These are phyloP conservation scores for Ammodytes dubius DNA, from an alignment of 2,113 vertebrate species.

Conservation along the genomic window DNA sequence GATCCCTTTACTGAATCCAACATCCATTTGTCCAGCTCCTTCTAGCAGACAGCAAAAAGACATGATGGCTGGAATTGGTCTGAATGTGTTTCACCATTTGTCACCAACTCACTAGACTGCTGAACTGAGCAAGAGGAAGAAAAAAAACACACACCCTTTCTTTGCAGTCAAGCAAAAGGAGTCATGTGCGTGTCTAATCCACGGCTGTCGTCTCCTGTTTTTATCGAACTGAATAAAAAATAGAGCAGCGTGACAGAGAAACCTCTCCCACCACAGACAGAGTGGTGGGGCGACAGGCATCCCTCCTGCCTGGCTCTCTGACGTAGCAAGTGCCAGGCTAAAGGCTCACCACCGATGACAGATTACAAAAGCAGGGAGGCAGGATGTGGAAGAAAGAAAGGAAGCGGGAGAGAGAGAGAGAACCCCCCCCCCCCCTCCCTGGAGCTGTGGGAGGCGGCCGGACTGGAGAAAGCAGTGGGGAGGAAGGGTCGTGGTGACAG, in stretches of 20 bases:
- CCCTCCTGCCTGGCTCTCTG: slow-evolving; percentile 41
- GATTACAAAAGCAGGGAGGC: slow-evolving; percentile 71
- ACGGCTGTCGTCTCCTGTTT: slow-evolving; percentile 17
- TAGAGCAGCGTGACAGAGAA: slow-evolving; percentile 25
- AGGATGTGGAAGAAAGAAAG: slow-evolving; percentile 78
- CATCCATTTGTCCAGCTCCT: background rate
- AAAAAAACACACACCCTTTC: background rate
- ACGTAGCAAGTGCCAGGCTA: slow-evolving; percentile 58
- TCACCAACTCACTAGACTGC: background rate
- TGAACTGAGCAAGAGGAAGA: background rate
- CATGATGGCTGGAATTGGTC: background rate
- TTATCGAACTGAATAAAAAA: slow-evolving; percentile 45
- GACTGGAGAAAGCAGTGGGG: slow-evolving; percentile 63
- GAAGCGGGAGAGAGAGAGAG: slow-evolving; percentile 66
- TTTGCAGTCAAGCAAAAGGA: slow-evolving; percentile 29
- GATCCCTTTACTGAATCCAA: background rate
- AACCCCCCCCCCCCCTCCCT: background rate
- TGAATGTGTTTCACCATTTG: background rate
- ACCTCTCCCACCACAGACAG: slow-evolving; percentile 40
- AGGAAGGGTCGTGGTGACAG: slow-evolving; percentile 68
- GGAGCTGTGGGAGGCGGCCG: slow-evolving; percentile 59
- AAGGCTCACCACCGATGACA: slow-evolving; percentile 46
- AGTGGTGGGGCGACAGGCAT: slow-evolving; percentile 45
- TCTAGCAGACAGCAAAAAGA: background rate
- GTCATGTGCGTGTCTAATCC: slow-evolving; percentile 32